A percentile compares a stretch with the other conserved stretches of the same genome.
Evolutionary conservation across 2,888 invertebrate species (phyloP).

Genomic region (Autographa pulchrina): DNA sequence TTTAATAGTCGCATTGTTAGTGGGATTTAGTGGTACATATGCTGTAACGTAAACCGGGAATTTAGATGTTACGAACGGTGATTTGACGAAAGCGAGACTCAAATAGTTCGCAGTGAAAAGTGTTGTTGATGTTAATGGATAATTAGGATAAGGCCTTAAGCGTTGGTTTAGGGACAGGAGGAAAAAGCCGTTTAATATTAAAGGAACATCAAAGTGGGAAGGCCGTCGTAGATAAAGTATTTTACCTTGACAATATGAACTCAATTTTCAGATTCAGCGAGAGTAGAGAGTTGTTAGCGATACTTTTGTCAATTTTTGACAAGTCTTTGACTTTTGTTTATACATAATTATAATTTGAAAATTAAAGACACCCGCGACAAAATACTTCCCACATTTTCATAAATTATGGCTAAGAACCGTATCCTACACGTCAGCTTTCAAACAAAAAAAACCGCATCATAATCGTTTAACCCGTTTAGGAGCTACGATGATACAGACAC

Average conservation of each 20-base stretch:
- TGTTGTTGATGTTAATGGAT: slow-evolving; percentile 23
- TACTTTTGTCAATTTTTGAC: too few species aligned
- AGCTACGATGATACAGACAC: too few species aligned
- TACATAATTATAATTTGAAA: too few species aligned
- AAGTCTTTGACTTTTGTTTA: too few species aligned
- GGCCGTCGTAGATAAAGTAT: not conserved
- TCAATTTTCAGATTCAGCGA: not conserved
- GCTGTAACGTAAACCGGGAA: slow-evolving; percentile 29
- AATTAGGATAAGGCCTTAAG: slow-evolving; percentile 20
- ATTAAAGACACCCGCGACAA: too few species aligned
- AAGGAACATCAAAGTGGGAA: not conserved
- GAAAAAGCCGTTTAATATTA: slow-evolving; percentile 5
- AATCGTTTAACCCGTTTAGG: too few species aligned
- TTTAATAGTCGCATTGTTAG: slow-evolving; percentile 43
- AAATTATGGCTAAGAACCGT: too few species aligned
- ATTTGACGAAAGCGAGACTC: slow-evolving; percentile 14
- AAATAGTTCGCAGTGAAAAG: slow-evolving; percentile 33
- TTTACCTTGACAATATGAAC: not conserved
- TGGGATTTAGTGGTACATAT: slow-evolving; percentile 39
- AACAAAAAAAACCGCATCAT: too few species aligned
- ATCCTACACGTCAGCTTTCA: too few species aligned
- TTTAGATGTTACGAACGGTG: slow-evolving; percentile 8
- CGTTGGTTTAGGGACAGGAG: not conserved
- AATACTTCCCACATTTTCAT: too few species aligned
- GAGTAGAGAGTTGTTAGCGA: not conserved